Base-by-base conservation (phyloP, 2,113 vertebrate genomes). In the Bos indicus region DNA sequence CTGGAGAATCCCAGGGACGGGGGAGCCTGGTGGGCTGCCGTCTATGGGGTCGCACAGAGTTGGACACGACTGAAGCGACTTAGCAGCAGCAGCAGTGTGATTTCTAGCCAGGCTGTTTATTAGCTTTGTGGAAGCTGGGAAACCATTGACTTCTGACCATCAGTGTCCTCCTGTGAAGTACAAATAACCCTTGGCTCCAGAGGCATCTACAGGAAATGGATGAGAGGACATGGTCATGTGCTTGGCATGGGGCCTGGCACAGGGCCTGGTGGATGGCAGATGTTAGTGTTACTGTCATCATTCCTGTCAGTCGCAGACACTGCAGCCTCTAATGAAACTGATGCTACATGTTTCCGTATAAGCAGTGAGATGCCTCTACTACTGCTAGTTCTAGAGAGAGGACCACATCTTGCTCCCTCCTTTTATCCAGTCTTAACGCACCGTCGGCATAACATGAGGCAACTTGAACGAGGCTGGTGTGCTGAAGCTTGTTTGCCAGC, bases 281-380 rank as follows among this genome's bases (percentile, higher is more conserved):
- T 23, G 43, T 9, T 8, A 2, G 11, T 19, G 2, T 64, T 5
- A 3, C 7, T 7, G 13, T 8, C 2, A 0, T 30, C 23, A 0
- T 54, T 19, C 17, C 54, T 54, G 57, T 59, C 25, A 59, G 11
- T 28, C 59, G 13, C 26, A 60, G 59, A 28, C 26, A 60, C 26
- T 60, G 59, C 59, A 60, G 26, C 59, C 59, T 60, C 59, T 28
- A 60, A 60, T 59, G 59, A 60, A 60, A 60, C 59, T 60, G 59
- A 28, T 60, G 59, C 26, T 60, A 14, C 59, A 28, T 14, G 59
- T 51, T 33, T 56, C 62, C 17, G 0, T 0, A 14, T 17, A n/a
- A n/a, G 48, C 13, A 7, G 23, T n/a, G 36, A 21, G 17, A 3
- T 67, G 57, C 80, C 48, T 87, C 91, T 57, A 64, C 48, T 36